These are phyloP conservation scores for Perithous albicinctus DNA, from an alignment of 2,888 invertebrate genomes.

Conservation along the genomic window DNA sequence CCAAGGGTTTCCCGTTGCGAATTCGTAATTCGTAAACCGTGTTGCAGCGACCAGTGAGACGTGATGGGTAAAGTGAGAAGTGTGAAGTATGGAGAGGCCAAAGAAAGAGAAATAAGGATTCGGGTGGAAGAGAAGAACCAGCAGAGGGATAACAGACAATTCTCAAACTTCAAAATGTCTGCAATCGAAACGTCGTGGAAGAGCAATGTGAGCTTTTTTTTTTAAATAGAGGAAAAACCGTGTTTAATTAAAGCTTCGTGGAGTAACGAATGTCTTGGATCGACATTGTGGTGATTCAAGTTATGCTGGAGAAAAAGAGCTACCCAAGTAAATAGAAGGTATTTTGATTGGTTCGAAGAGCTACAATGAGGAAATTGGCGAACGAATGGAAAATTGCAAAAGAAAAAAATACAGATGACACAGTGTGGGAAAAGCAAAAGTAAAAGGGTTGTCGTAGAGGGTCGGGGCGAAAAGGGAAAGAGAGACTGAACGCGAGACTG, in stretches of 20 bases:
- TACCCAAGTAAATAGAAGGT: not conserved
- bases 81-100: not conserved
- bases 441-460: constrained; percentile 8
- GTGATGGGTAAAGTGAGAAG: constrained; percentile 38
- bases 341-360: not conserved
- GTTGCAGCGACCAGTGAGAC: constrained; percentile 16
- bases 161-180: too few relatives aligned
- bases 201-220: too few relatives aligned
- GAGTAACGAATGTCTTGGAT: too few relatives aligned
- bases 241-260: too few relatives aligned
- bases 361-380: not conserved
- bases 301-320: too few relatives aligned
- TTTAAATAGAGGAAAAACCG: too few relatives aligned
- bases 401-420: constrained; percentile 28
- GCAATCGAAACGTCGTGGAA: too few relatives aligned
- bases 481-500: constrained; percentile 15
- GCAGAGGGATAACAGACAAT: too few relatives aligned
- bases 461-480: constrained; percentile 22
- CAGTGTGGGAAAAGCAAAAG: constrained; percentile 14
- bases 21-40: constrained; percentile 51
- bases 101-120: not conserved
- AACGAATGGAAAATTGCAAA: not conserved
- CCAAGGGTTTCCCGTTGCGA: constrained; percentile 44
- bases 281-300: too few relatives aligned
- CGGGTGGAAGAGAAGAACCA: not conserved